Evolutionary conservation across 1,140 invertebrate species (phyloP).

Genomic region (Chrysoperla carnea): DNA sequence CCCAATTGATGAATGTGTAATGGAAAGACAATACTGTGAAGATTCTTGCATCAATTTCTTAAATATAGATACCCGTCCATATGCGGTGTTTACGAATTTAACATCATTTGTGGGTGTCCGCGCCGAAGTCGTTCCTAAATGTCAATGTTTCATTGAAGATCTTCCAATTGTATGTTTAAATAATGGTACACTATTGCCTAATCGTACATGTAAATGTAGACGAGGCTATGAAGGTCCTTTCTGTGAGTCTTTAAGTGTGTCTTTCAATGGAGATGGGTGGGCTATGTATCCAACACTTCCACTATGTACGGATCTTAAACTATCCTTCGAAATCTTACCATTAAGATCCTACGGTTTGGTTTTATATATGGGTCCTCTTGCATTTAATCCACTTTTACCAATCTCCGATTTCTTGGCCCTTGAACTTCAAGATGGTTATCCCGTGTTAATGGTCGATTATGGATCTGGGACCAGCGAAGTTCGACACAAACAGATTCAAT

Average conservation of each 20-base stretch:
- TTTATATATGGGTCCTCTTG: constrained; percentile 81
- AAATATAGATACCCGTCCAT: constrained; percentile 49
- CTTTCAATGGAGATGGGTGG: constrained; percentile 73
- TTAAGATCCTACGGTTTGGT: constrained; percentile 59
- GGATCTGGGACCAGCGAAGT: constrained; percentile 63
- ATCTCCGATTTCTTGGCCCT: constrained; percentile 76
- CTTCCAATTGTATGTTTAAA: constrained; percentile 43
- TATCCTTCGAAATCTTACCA: constrained; percentile 62
- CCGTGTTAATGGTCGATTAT: constrained; percentile 74
- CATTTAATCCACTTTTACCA: constrained; percentile 33
- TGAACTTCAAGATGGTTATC: constrained; percentile 71
- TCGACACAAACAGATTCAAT: constrained; percentile 50
- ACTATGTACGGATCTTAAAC: constrained; percentile 54
- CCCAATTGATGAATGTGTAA: constrained; percentile 72
- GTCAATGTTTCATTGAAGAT: constrained; percentile 36
- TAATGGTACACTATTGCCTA: constrained; percentile 30
- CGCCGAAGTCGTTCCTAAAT: constrained; percentile 58
- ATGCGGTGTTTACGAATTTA: constrained; percentile 70
- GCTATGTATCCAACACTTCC: constrained; percentile 74
- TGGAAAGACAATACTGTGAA: constrained; percentile 46
- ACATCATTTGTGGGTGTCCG: constrained; percentile 79
- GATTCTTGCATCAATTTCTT: constrained; percentile 54
- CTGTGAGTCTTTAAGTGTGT: constrained; percentile 75
- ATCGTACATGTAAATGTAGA: constrained; percentile 36
- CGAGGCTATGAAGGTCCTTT: constrained; percentile 56